Evolutionary conservation across 2,888 invertebrate species (phyloP).

Genomic region (Rutpela maculata): DNA sequence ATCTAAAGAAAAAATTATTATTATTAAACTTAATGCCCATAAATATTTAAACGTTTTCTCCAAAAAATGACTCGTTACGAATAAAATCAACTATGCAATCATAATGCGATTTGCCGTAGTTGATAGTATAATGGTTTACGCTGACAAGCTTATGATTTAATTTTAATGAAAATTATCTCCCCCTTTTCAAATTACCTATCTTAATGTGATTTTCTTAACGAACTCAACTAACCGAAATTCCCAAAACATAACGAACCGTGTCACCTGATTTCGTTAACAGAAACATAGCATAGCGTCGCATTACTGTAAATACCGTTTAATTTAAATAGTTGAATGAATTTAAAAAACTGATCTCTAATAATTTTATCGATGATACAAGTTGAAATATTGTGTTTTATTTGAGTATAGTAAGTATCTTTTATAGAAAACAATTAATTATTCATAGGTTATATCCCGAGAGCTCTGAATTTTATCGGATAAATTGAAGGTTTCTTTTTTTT

Average conservation of each 20-base stretch:
- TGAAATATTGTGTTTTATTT: too few relatives aligned
- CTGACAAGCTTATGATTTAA: constrained; percentile 61
- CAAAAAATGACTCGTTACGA: not conserved
- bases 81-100: constrained; percentile 12
- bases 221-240: constrained; percentile 63
- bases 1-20: too few relatives aligned
- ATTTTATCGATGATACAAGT: too few relatives aligned
- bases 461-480: too few relatives aligned
- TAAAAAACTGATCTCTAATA: too few relatives aligned
- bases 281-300: not conserved
- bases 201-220: constrained; percentile 67
- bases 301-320: not conserved
- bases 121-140: constrained; percentile 34
- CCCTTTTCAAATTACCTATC: constrained; percentile 65
- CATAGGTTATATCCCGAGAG: too few relatives aligned
- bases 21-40: not conserved
- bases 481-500: too few relatives aligned
- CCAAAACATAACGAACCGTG: constrained; percentile 41
- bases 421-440: too few relatives aligned
- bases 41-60: too few relatives aligned
- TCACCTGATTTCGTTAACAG: constrained; percentile 27
- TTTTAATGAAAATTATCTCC: constrained; percentile 64
- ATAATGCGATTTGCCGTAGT: constrained; percentile 20
- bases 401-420: too few relatives aligned
- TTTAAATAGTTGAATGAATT: too few relatives aligned